Base-by-base conservation (phyloP, 1,140 invertebrate genomes). In the Philaenus spumarius region DNA sequence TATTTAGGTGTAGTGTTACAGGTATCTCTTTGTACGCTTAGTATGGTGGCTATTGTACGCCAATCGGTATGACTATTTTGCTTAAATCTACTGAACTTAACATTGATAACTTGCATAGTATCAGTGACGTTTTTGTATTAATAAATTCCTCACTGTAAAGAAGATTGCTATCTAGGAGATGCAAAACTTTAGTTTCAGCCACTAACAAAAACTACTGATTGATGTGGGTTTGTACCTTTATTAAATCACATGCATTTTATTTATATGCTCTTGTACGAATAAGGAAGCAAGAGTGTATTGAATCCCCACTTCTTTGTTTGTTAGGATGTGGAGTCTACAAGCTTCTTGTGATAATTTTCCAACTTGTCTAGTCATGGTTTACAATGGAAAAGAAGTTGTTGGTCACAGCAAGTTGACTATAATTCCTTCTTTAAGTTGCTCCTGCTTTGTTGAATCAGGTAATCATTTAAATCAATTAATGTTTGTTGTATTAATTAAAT, bases 261-360 rank as follows among this genome's bases (percentile, higher is more conserved):
- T 34, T 50, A 23, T 35, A 52, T 15, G 30, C 24, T 11, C 34
- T 48, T 58, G 14, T 42, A n/a, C n/a, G n/a, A n/a, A n/a, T 23
- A 7, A 2, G 37, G 4, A 45, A 45, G 19, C 43, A 55, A 20
- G 14, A 37, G 7, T 34, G 30, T 26, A 4, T 47, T 47, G 24
- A 12, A 47, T 22, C 24, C 30, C 43, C 22, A 24, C 35, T 40
- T 23, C 34, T 19, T 35, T 42, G 30, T 48, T 20, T 59, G 59
- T 51, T 40, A 68, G 66, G 26, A 45, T 66, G 19, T 54, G 60
- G 23, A 68, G 64, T 59, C 55, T 68, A 12, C 48, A 55, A 45
- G 58, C 45, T 34, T 68, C 64, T 11, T 65, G 61, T 54, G 65
- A 68, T 40, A 66, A 55, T 34, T 66, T 66, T 45, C 66, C 66